A percentile compares a stretch with the other conserved stretches of the same genome.
Evolutionary conservation across 2,113 vertebrate species (phyloP).

Genomic region (Pao palembangensis): DNA sequence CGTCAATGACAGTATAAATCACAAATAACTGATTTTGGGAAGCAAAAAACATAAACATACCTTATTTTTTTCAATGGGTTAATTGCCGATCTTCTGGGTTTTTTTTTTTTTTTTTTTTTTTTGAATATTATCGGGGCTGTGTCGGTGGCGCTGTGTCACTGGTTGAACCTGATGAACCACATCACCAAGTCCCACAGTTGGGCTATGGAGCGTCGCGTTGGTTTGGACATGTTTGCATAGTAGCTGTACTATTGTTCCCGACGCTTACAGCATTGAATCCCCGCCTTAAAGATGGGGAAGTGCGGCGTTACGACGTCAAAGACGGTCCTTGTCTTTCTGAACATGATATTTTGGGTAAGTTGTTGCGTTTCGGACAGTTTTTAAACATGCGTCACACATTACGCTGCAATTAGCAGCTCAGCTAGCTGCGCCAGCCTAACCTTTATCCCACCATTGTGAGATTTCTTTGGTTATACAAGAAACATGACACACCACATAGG

Average conservation of each 20-base stretch:
- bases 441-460: conserved; percentile 13
- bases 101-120: no score
- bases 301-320: conserved; percentile 93
- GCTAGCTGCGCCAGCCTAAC: conserved; percentile 11
- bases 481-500: neutral
- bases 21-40: neutral
- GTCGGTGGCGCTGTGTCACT: conserved; percentile 25
- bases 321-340: conserved; percentile 92
- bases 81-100: neutral
- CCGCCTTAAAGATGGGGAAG: conserved; percentile 71
- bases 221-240: conserved; percentile 39
- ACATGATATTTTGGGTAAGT: conserved; percentile 95
- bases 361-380: conserved; percentile 10
- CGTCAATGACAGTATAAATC: no score
- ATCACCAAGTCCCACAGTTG: neutral
- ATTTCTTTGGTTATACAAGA: neutral
- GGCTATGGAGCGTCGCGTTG: conserved; percentile 15
- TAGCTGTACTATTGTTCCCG: neutral
- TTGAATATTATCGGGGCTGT: neutral
- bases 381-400: conserved; percentile 34
- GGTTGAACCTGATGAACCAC: neutral
- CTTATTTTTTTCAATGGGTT: neutral
- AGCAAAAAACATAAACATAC: neutral
- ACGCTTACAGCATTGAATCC: conserved; percentile 43
- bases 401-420: conserved; percentile 19